A percentile compares a stretch with the other conserved stretches of the same genome.
These are phyloP conservation scores for Dione vanillae DNA, from an alignment of 2,888 invertebrate genomes.

Conservation along the genomic window DNA sequence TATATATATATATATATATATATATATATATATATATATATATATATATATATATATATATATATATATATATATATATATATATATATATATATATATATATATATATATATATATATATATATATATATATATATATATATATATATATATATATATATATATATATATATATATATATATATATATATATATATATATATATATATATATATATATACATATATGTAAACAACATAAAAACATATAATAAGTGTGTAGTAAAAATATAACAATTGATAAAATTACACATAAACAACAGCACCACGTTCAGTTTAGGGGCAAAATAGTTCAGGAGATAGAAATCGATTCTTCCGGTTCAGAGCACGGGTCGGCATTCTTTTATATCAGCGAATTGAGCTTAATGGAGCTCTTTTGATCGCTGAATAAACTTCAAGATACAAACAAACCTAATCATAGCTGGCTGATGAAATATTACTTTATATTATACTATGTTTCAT, in stretches of 20 bases:
- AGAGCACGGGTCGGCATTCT: constrained; percentile 42
- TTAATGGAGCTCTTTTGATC: constrained; percentile 43
- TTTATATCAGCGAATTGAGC: constrained; percentile 41
- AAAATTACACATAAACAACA: constrained; percentile 11
- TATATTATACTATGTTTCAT: not conserved
- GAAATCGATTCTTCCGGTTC: constrained; percentile 44
- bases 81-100: no score
- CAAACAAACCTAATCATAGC: constrained; percentile 32
- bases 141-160: no score
- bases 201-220: no score
- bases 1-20: no score
- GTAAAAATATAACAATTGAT: not conserved
- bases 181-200: no score
- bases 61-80: no score
- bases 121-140: no score
- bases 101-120: no score
- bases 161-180: no score
- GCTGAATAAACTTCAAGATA: constrained; percentile 36
- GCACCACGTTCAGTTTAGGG: constrained; percentile 25
- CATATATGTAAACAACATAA: no score
- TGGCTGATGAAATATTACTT: constrained; percentile 17
- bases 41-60: no score
- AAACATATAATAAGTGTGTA: not conserved
- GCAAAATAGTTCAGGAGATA: constrained; percentile 42
- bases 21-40: no score